phyloP scores from a whole-genome alignment of 2,797 vertebrate species.

The Dermochelys coriacea region DNA sequence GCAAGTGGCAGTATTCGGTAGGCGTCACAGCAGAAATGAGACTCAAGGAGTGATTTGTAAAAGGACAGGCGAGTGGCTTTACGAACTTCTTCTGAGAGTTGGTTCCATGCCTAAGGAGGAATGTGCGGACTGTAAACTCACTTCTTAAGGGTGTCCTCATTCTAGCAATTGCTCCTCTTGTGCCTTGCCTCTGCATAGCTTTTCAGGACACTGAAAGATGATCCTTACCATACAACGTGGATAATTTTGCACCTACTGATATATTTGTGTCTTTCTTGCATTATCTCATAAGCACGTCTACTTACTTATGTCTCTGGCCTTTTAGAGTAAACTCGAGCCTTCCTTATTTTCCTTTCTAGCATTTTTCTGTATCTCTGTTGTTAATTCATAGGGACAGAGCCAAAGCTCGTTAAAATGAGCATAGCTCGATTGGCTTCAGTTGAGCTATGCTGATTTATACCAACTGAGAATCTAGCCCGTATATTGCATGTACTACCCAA shows the following conservation, averaged over 20 bases:
- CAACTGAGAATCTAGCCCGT: background rate
- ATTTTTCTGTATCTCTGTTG: background rate
- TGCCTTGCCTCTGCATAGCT: background rate
- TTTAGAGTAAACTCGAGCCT: background rate
- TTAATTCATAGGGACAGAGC: background rate
- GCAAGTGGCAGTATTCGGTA: background rate
- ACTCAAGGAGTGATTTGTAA: background rate
- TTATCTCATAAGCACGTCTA: background rate
- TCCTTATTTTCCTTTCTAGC: slow-evolving; percentile 1
- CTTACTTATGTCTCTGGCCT: background rate
- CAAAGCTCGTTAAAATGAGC: background rate
- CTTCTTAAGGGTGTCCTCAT: background rate
- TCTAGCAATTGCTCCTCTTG: background rate
- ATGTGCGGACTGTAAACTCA: background rate
- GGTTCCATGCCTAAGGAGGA: background rate
- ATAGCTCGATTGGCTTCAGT: background rate
- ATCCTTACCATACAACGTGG: background rate
- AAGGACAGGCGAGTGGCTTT: background rate
- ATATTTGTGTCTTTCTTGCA: background rate
- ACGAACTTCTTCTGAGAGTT: background rate
- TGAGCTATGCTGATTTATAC: background rate
- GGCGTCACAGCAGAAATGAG: background rate
- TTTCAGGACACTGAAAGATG: background rate
- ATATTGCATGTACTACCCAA: background rate
- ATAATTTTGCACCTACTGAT: background rate